Evolutionary conservation across 1,140 invertebrate species (phyloP).

Genomic region (Cataglyphis hispanica): DNA sequence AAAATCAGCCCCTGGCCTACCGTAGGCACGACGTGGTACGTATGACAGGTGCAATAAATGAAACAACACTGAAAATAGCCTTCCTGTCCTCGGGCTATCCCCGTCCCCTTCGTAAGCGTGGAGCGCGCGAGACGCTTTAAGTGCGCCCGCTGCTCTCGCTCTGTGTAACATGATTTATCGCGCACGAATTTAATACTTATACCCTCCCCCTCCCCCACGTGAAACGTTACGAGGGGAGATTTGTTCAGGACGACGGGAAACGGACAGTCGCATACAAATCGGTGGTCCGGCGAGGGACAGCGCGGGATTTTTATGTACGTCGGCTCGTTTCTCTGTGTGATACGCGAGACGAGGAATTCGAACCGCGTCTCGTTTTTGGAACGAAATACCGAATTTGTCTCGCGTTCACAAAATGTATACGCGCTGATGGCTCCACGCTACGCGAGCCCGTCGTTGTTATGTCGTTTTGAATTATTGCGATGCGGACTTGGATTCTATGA

Average conservation of each 20-base stretch:
- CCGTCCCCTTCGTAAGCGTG: background rate
- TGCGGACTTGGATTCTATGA: background rate
- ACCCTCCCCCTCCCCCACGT: background rate
- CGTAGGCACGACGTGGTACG: constrained; percentile 84
- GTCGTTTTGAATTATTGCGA: constrained; percentile 33
- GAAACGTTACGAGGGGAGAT: constrained; percentile 44
- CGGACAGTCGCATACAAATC: constrained; percentile 52
- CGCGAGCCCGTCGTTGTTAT: background rate
- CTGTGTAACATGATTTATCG: constrained; percentile 56
- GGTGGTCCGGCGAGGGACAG: constrained; percentile 16
- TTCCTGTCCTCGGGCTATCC: constrained; percentile 18
- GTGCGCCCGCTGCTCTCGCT: background rate
- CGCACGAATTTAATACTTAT: constrained; percentile 63
- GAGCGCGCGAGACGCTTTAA: constrained; percentile 21
- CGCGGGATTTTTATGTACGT: constrained; percentile 36
- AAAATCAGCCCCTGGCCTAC: constrained; percentile 85
- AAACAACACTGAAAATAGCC: constrained; percentile 38
- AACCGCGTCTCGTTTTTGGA: background rate
- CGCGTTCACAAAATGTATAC: constrained; percentile 28
- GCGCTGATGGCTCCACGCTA: background rate
- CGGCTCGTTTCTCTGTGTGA: constrained; percentile 28
- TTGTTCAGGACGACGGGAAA: constrained; percentile 33
- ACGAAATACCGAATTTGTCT: constrained; percentile 20
- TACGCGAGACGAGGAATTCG: constrained; percentile 48
- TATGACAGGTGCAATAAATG: constrained; percentile 63